Evolutionary conservation across 2,888 invertebrate genomes (phyloP), one percentile per base, ranked within the genome.

Genomic region (Morpho achilles): DNA sequence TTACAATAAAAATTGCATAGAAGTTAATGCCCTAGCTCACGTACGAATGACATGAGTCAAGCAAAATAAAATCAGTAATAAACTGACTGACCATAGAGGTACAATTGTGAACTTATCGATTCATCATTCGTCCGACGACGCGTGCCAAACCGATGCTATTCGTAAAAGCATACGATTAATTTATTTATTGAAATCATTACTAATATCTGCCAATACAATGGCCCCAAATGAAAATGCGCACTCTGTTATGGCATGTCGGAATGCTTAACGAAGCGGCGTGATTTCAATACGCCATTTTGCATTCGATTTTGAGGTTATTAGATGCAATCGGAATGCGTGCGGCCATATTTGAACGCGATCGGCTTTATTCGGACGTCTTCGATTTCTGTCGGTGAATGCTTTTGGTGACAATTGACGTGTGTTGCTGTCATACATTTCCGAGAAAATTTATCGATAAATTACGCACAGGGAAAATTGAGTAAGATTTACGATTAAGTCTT

Each of bases 141-240:
- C 89, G 88, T 89, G 89, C 88, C 89, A 89, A 89, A 84, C 79
- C 78, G 70, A 80, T 82, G 79, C 89, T 89, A 87, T 89, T 82
- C 75, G 76, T 74, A 84, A 78, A 75, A 75, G 79, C 79, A 86
- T 84, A 82, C 87, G 78, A 84, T 87, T 90, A 89, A 89, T 90
- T 88, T 89, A 90, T 89, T 87, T 89, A 90, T 89, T 89, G 84
- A 89, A 90, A 90, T 90, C 87, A 87, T 85, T 87, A 89, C 89
- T 89, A 87, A 89, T 89, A 89, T 87, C 89, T 84, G 78, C 78
- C 77, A 82, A 86, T 78, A 90, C 90, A 90, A 90, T 88, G 83
- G 88, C 80, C 80, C 83, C 82, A 88, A 88, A 87, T 90, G 87
- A 88, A 88, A 87, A 86, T 87, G 84, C 84, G 87, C 80, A 82